These are phyloP conservation scores for Aurelia coerulea DNA, from an alignment of 30 jellyfish, hydroid and myxozoan species.

Conservation along the genomic window DNA sequence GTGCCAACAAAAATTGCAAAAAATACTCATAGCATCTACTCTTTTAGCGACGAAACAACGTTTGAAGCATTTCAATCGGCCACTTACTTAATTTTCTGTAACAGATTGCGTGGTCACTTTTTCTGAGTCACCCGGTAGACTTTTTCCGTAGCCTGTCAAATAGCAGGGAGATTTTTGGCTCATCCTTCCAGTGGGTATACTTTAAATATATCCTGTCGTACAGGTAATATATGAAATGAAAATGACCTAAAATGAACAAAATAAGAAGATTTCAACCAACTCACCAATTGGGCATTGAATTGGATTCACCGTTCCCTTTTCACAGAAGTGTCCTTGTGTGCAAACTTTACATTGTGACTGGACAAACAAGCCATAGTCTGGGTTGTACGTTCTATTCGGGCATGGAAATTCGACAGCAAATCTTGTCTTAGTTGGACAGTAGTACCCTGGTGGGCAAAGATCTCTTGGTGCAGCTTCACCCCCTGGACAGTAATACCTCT, in stretches of 20 bases:
- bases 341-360: slow-evolving; percentile 82
- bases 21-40: too few relatives aligned
- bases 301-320: slow-evolving; percentile 94
- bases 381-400: slow-evolving; percentile 89
- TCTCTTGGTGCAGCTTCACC: slow-evolving; percentile 94
- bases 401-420: slow-evolving; percentile 94
- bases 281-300: slow-evolving; percentile 88
- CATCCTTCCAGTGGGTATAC: too few relatives aligned
- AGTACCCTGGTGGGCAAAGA: slow-evolving; percentile 92
- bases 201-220: too few relatives aligned
- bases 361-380: slow-evolving; percentile 65
- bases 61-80: too few relatives aligned
- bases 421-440: slow-evolving; percentile 84
- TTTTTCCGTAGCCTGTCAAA: too few relatives aligned
- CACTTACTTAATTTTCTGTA: too few relatives aligned
- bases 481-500: slow-evolving; percentile 89
- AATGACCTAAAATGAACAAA: background rate
- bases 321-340: slow-evolving; percentile 94
- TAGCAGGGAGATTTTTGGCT: too few relatives aligned
- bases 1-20: too few relatives aligned
- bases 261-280: background rate
- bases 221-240: too few relatives aligned
- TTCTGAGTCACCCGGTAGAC: too few relatives aligned
- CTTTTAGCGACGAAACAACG: too few relatives aligned
- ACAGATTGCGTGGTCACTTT: too few relatives aligned